A percentile compares a stretch with the other conserved stretches of the same genome.
Evolutionary conservation across 2,888 invertebrate species (phyloP).

Genomic region (Zygaena filipendulae): DNA sequence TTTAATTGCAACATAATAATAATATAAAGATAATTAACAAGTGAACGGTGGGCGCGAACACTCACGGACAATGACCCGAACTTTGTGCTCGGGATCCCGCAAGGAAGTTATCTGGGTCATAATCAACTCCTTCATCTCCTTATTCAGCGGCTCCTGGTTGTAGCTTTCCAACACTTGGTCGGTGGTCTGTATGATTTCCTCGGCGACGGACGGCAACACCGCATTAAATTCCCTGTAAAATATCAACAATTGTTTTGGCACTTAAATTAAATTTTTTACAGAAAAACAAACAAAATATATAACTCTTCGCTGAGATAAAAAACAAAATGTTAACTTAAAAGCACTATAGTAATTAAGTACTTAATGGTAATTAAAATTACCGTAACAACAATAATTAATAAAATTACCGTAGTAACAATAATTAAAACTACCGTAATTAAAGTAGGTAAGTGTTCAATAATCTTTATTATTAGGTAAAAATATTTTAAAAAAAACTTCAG

Average conservation of each 20-base stretch:
- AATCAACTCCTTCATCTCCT: slow-evolving; percentile 70
- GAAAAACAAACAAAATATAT: slow-evolving; percentile 6
- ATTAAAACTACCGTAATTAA: too few relatives aligned
- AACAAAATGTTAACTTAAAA: too few relatives aligned
- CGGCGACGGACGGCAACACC: slow-evolving; percentile 72
- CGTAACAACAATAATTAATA: too few relatives aligned
- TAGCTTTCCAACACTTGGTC: slow-evolving; percentile 72
- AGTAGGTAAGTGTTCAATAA: too few relatives aligned
- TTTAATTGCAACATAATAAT: background rate
- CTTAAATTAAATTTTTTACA: too few relatives aligned
- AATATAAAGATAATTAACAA: too few relatives aligned
- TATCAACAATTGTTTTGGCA: background rate
- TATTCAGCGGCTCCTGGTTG: slow-evolving; percentile 63
- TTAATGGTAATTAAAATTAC: too few relatives aligned
- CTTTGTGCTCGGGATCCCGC: slow-evolving; percentile 75
- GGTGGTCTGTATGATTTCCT: slow-evolving; percentile 80
- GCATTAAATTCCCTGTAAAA: slow-evolving; percentile 66
- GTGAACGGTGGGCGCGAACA: too few relatives aligned
- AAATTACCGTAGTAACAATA: too few relatives aligned
- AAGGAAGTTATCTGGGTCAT: slow-evolving; percentile 74
- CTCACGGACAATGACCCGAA: slow-evolving; percentile 82
- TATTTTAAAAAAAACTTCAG: too few relatives aligned
- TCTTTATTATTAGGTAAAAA: too few relatives aligned
- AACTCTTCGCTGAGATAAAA: background rate
- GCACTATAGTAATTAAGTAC: too few relatives aligned